phyloP scores from a whole-genome alignment of 1,140 invertebrate species.

The Onthophagus taurus region DNA sequence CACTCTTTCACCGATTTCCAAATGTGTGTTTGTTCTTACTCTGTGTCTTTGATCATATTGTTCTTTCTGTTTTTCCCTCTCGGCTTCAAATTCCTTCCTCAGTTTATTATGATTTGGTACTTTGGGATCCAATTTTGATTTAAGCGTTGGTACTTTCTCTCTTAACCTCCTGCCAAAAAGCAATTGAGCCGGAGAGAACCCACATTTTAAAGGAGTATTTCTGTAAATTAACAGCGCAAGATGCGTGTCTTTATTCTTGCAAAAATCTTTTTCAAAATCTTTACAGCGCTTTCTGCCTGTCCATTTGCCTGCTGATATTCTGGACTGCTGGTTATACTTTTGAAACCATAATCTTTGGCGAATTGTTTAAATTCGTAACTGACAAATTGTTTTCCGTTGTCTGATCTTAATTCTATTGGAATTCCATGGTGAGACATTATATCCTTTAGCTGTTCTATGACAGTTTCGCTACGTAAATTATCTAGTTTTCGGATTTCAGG shows the following conservation, averaged over 20 bases:
- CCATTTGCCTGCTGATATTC: slow-evolving; percentile 18
- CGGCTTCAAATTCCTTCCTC: background rate
- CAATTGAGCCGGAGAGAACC: slow-evolving; percentile 13
- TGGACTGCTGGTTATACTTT: slow-evolving; percentile 22
- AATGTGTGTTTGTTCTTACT: background rate
- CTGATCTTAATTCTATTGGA: slow-evolving; percentile 16
- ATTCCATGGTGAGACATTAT: slow-evolving; percentile 24
- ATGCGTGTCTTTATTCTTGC: slow-evolving; percentile 21
- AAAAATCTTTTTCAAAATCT: slow-evolving; percentile 21
- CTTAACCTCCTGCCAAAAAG: slow-evolving; percentile 21
- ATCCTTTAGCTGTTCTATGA: slow-evolving; percentile 19
- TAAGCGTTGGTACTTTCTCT: slow-evolving; percentile 17
- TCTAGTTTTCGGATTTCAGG: slow-evolving; percentile 20
- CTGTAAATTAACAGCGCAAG: slow-evolving; percentile 24
- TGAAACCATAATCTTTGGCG: slow-evolving; percentile 19
- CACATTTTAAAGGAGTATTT: slow-evolving; percentile 26
- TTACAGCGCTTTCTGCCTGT: slow-evolving; percentile 17
- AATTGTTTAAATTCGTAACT: slow-evolving; percentile 20
- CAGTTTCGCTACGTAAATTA: slow-evolving; percentile 14
- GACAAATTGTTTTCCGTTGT: slow-evolving; percentile 23
- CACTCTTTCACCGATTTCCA: slow-evolving; percentile 8
- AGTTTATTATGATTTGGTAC: background rate
- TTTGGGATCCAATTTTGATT: slow-evolving; percentile 12
- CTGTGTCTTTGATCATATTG: slow-evolving; percentile 9
- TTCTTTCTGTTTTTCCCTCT: slow-evolving; percentile 2